phyloP scores from a whole-genome alignment of 2,888 invertebrate species.

The Zelleria hepariella region DNA sequence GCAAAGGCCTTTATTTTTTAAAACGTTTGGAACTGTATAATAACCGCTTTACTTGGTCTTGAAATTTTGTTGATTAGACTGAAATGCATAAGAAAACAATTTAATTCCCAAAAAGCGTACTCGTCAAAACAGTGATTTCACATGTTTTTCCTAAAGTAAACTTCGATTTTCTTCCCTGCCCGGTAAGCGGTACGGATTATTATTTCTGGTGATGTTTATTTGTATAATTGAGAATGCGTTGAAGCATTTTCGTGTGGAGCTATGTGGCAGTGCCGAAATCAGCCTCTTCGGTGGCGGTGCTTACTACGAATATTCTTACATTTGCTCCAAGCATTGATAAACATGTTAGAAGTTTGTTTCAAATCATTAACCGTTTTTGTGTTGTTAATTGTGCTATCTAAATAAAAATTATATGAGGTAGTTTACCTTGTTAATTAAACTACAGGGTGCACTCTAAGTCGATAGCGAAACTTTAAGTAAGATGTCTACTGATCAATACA shows the following conservation, averaged over 20 bases:
- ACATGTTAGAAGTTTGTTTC: background rate
- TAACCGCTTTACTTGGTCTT: too few relatives aligned
- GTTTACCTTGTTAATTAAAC: too few relatives aligned
- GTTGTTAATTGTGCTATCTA: too few relatives aligned
- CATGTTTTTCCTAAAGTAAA: background rate
- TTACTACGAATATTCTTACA: too few relatives aligned
- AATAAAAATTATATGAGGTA: too few relatives aligned
- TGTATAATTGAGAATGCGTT: constrained; percentile 26
- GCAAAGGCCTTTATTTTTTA: too few relatives aligned
- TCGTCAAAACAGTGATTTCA: background rate
- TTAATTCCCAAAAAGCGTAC: background rate
- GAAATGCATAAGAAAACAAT: background rate
- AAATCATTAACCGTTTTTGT: background rate
- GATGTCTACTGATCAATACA: too few relatives aligned
- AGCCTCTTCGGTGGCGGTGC: constrained; percentile 11
- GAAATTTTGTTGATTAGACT: too few relatives aligned
- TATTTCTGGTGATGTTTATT: constrained; percentile 34
- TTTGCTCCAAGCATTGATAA: background rate
- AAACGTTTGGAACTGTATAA: too few relatives aligned
- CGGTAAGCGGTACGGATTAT: constrained; percentile 17
- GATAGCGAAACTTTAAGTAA: too few relatives aligned
- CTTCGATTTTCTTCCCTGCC: background rate
- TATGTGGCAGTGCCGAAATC: constrained; percentile 17
- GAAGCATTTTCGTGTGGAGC: constrained; percentile 7
- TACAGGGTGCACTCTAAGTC: too few relatives aligned